Conservation (phyloP, 1,140 invertebrate species). For the Fopius arisanus region DNA sequence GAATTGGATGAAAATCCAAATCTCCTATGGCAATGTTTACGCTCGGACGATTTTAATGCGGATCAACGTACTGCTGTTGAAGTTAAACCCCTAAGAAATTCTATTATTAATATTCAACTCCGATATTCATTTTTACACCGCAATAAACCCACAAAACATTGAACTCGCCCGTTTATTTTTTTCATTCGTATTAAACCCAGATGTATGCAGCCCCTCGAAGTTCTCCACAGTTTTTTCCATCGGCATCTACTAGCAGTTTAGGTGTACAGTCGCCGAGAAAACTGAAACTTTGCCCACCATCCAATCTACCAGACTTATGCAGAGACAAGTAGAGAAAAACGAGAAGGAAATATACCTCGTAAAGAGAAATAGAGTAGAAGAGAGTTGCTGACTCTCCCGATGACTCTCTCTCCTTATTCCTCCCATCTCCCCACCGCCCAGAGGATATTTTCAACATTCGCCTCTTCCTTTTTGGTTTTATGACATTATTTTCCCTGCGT, state of each 20-base stretch:
- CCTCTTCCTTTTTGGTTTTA: slow-evolving; percentile 34
- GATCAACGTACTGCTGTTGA: neutral
- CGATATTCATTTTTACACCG: too few relatives aligned
- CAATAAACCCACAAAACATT: too few relatives aligned
- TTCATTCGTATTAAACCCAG: neutral
- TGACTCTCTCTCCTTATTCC: neutral
- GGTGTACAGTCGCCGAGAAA: neutral
- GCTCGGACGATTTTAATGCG: neutral
- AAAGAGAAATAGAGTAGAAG: slow-evolving; percentile 2
- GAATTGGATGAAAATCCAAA: neutral
- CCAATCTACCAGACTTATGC: neutral
- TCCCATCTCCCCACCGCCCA: neutral
- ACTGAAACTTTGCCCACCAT: neutral
- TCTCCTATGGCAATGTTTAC: neutral
- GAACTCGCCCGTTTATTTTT: too few relatives aligned
- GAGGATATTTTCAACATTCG: neutral
- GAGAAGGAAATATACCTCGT: neutral
- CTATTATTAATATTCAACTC: too few relatives aligned
- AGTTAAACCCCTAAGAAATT: too few relatives aligned
- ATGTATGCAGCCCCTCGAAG: neutral
- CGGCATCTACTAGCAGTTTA: neutral
- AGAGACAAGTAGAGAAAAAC: neutral
- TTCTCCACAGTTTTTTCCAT: neutral
- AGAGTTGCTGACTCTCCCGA: neutral
- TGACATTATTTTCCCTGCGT: slow-evolving; percentile 48